Base-by-base conservation (phyloP, 2,113 vertebrate genomes). In the Delphinus delphis region DNA sequence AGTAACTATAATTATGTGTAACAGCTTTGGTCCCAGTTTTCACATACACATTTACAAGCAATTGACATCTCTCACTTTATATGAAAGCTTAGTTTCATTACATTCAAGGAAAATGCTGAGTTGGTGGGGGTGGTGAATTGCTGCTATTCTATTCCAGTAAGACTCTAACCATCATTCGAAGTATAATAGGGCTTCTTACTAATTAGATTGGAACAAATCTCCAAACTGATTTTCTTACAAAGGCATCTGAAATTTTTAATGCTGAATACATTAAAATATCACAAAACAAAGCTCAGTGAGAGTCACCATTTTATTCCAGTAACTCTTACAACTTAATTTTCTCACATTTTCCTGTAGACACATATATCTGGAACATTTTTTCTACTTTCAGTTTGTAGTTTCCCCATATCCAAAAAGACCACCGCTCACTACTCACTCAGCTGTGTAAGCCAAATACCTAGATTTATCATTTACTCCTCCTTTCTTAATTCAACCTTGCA, bases 151-250 rank as follows among this genome's bases (percentile, higher is more conserved):
- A 44, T 85, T 94, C 18, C 73, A 85, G 70, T 60, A 74, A 91
- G 31, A 71, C 21, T 58, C 2, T 12, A 87, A 92, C 94, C 79
- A 87, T 85, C 60, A 87, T 79, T 91, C 55, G 76, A 73, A 89
- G 28, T 26, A n/a, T 85, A 91, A 53, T 0, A 96, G 15, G 21
- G n/a, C 60, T 88, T 63, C 10, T 87, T 80, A 70, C 36, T 80
- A 88, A 92, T 70, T 96, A 77, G 38, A 11, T 47, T 96, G 12
- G 33, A 79, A 95, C 33, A 93, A 96, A 79, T 91, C 18, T 47
- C 47, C 71, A 88, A 71, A 84, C 11, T 88, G 7, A 60, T 26
- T 86, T 90, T 88, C 17, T 83, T 90, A 25, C n/a, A 28, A 90
- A 83, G 65, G 23, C 10, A 28, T 36, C 95, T 31, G 31, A 88